phyloP scores from a whole-genome alignment of 2,113 vertebrate species.

The Haemorhous mexicanus region DNA sequence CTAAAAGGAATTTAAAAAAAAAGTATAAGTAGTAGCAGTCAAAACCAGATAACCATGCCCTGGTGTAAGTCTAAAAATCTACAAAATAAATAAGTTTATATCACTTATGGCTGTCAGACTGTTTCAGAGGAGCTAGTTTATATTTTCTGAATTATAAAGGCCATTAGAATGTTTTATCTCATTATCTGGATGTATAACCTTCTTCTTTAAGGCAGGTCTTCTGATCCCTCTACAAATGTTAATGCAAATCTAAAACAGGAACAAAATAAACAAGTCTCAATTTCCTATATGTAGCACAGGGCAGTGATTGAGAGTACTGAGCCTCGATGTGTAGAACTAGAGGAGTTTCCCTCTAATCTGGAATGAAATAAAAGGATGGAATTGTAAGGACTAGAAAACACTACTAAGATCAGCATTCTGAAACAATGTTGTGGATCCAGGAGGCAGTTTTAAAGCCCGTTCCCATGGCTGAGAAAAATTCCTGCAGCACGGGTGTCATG shows the following conservation, averaged over 20 bases:
- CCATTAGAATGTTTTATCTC: background rate
- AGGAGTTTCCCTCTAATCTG: background rate
- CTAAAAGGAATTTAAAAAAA: background rate
- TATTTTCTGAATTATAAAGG: background rate
- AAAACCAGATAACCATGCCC: background rate
- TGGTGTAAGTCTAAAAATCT: background rate
- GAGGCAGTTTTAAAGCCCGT: conserved; percentile 27
- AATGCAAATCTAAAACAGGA: background rate
- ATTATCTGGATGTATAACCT: background rate
- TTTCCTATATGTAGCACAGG: background rate
- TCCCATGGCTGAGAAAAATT: conserved; percentile 52
- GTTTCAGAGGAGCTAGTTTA: background rate
- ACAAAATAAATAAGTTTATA: background rate
- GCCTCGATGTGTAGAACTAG: background rate
- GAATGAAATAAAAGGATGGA: background rate
- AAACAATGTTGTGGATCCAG: conserved; percentile 12
- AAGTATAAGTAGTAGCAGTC: background rate
- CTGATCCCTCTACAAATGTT: background rate
- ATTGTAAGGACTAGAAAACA: background rate
- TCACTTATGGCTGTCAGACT: background rate
- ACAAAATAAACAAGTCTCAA: background rate
- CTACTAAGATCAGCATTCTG: background rate
- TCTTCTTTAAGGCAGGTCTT: background rate
- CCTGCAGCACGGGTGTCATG: conserved; percentile 36
- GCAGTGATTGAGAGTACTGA: background rate